These are phyloP conservation scores for Helicorthomorpha holstii DNA, from an alignment of 1,140 invertebrate species.

Conservation along the genomic window DNA sequence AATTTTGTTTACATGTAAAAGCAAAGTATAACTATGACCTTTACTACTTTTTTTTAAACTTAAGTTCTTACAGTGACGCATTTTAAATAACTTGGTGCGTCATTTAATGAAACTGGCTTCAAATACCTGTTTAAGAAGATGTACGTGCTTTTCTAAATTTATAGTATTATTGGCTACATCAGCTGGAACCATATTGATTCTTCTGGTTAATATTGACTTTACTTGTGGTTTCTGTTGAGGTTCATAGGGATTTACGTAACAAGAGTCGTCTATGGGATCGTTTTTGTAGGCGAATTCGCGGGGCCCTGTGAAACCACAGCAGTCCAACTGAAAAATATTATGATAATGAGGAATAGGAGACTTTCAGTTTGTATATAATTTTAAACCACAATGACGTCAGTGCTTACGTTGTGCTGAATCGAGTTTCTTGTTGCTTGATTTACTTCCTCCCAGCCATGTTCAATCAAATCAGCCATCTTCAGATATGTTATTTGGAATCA, in stretches of 20 bases:
- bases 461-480: conserved; percentile 26
- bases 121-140: too few relatives aligned
- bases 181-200: too few relatives aligned
- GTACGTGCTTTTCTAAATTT: too few relatives aligned
- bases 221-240: too few relatives aligned
- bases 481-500: conserved; percentile 4
- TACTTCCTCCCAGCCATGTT: conserved; percentile 28
- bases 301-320: conserved; percentile 29
- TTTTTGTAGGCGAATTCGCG: conserved; percentile 28
- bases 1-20: too few relatives aligned
- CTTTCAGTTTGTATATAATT: background rate
- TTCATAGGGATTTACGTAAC: conserved; percentile 26
- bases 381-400: background rate
- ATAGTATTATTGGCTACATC: too few relatives aligned
- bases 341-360: background rate
- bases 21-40: too few relatives aligned
- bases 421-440: conserved; percentile 28
- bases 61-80: too few relatives aligned
- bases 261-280: conserved; percentile 26
- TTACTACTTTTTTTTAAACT: too few relatives aligned
- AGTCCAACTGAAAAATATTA: conserved; percentile 22
- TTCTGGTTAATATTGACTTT: too few relatives aligned
- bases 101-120: too few relatives aligned
- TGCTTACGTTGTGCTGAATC: conserved; percentile 25
- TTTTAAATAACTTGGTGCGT: too few relatives aligned